phyloP scores from a whole-genome alignment of 2,113 vertebrate species.

The Piaya cayana region DNA sequence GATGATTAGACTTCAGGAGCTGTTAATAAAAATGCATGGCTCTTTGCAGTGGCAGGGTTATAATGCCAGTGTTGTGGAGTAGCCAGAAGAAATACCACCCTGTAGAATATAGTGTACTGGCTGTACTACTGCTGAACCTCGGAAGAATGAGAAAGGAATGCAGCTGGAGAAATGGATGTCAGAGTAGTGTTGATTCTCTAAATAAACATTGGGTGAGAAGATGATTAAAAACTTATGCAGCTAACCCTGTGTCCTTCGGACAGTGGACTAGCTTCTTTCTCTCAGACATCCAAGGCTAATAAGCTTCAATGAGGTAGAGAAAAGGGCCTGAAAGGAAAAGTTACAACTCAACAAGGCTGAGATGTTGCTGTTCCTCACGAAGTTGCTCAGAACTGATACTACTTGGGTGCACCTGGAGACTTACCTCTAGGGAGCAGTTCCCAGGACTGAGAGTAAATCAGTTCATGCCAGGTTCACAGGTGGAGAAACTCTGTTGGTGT shows the following conservation, averaged over 20 bases:
- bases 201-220: not conserved
- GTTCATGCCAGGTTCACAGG: not conserved
- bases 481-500: not conserved
- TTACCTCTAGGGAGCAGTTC: not conserved
- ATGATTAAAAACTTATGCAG: not conserved
- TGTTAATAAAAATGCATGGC: not conserved
- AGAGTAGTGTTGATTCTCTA: not conserved
- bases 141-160: conserved; percentile 7
- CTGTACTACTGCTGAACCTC: not conserved
- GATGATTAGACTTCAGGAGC: not conserved
- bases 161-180: not conserved
- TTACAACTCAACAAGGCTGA: not conserved
- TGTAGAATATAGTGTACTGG: not conserved
- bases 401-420: not conserved
- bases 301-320: not conserved
- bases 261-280: not conserved
- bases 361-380: not conserved
- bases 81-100: not conserved
- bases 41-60: not conserved
- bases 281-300: not conserved
- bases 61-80: not conserved
- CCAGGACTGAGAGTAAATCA: not conserved
- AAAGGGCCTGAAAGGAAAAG: not conserved
- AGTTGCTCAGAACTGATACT: not conserved
- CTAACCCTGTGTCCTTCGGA: not conserved